phyloP scores from a whole-genome alignment of 2,797 vertebrate species.

The Myotis myotis region DNA sequence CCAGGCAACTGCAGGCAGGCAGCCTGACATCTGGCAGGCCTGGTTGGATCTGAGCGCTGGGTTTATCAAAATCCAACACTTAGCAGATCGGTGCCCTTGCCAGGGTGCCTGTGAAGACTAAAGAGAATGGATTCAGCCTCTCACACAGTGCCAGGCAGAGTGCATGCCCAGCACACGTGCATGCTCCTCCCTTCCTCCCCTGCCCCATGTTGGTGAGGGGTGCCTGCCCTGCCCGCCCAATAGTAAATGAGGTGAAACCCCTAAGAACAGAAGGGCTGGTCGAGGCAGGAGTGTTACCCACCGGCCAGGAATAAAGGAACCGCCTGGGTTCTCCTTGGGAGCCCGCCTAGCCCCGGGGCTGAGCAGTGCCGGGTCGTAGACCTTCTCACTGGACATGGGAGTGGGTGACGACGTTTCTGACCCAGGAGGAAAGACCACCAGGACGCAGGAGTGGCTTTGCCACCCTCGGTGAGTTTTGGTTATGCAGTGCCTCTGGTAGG shows the following conservation, averaged over 20 bases:
- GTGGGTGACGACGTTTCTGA: not conserved
- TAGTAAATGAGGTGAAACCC: not conserved
- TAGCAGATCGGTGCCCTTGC: not conserved
- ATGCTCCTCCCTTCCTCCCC: not conserved
- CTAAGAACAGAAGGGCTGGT: not conserved
- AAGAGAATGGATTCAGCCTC: not conserved
- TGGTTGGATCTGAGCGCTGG: not conserved
- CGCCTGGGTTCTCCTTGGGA: not conserved
- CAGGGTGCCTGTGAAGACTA: not conserved
- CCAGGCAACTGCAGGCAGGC: not conserved
- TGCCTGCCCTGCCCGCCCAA: not conserved
- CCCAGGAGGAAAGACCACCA: not conserved
- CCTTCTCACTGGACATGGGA: not conserved
- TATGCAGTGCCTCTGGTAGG: not conserved
- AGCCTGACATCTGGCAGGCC: not conserved
- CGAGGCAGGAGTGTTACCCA: no score
- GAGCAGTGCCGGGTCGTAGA: no score
- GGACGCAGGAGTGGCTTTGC: not conserved
- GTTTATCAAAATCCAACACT: not conserved
- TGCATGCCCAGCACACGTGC: not conserved
- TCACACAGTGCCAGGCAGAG: not conserved
- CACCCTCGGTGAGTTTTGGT: not conserved
- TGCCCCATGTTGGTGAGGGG: not conserved
- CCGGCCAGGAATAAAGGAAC: not conserved
- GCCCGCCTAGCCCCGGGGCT: not conserved